Evolutionary conservation across 2,797 vertebrate genomes (phyloP).

Genomic region (Poeciliopsis presidionis): DNA sequence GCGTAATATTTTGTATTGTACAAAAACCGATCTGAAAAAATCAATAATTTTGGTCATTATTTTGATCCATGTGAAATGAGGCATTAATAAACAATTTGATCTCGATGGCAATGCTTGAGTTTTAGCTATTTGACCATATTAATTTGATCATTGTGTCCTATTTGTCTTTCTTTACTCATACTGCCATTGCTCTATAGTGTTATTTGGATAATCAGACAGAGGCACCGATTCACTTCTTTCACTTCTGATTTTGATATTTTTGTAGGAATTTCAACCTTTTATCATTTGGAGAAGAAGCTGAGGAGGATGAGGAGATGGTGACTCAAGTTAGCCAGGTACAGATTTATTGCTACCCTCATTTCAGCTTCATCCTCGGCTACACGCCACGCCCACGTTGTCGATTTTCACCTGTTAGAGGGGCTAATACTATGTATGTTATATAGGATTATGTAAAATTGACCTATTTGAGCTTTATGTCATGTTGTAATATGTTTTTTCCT

Average conservation of each 20-base stretch:
- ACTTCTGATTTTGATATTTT: background rate
- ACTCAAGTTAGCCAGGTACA: constrained; percentile 95
- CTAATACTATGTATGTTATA: too few species aligned
- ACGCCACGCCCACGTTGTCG: too few species aligned
- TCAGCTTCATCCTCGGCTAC: background rate
- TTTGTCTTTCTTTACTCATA: background rate
- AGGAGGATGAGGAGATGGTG: constrained; percentile 88
- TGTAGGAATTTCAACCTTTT: constrained; percentile 94
- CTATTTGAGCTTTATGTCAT: too few species aligned
- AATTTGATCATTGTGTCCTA: background rate
- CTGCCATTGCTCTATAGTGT: background rate
- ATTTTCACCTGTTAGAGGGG: too few species aligned
- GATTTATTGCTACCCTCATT: background rate
- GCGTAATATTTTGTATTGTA: background rate
- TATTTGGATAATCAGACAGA: background rate
- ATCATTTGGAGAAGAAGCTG: constrained; percentile 97
- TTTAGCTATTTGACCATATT: background rate
- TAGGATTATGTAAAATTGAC: too few species aligned
- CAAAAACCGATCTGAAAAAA: background rate
- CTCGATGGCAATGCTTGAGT: background rate
- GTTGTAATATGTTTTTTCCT: too few species aligned
- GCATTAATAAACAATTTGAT: background rate
- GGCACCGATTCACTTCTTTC: too few species aligned
- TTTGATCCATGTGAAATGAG: background rate
- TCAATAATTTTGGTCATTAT: background rate